A percentile compares a stretch with the other conserved stretches of the same genome.
These are phyloP conservation scores for Noctua comes DNA, from an alignment of 2,888 invertebrate species.

Conservation along the genomic window DNA sequence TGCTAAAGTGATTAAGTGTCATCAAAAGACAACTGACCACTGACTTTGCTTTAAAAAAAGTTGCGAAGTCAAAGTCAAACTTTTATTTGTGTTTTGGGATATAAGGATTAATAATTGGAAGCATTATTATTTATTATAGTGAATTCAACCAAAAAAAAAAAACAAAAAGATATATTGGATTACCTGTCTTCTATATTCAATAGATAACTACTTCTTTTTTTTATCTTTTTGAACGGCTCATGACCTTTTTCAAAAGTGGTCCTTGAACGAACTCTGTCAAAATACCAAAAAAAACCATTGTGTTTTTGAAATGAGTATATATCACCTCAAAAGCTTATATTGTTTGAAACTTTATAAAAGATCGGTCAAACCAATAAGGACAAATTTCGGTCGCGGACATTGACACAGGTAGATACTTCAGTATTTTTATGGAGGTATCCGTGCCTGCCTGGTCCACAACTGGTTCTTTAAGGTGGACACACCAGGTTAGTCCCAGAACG, in stretches of 20 bases:
- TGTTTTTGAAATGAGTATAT: neutral
- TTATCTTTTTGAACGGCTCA: neutral
- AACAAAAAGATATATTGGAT: neutral
- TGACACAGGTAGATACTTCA: neutral
- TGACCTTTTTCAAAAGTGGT: neutral
- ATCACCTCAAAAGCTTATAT: neutral
- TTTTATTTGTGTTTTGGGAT: neutral
- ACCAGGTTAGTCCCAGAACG: no score
- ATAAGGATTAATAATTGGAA: neutral
- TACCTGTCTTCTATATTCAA: neutral
- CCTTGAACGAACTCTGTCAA: neutral
- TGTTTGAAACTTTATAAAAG: neutral
- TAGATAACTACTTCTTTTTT: no score
- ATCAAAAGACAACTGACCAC: neutral
- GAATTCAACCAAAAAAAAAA: neutral
- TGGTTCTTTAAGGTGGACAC: neutral
- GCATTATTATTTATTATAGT: no score
- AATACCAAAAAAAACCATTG: neutral
- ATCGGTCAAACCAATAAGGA: neutral
- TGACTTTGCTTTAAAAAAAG: neutral
- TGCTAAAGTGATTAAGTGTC: neutral
- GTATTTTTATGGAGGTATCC: neutral
- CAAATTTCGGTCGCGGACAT: neutral
- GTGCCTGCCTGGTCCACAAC: neutral
- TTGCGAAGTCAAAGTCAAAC: neutral